Percentiles rank a stretch among this genome's conserved stretches.
Conservation (phyloP, 2,797 vertebrate species). For the Pangasius larnaudii region DNA sequence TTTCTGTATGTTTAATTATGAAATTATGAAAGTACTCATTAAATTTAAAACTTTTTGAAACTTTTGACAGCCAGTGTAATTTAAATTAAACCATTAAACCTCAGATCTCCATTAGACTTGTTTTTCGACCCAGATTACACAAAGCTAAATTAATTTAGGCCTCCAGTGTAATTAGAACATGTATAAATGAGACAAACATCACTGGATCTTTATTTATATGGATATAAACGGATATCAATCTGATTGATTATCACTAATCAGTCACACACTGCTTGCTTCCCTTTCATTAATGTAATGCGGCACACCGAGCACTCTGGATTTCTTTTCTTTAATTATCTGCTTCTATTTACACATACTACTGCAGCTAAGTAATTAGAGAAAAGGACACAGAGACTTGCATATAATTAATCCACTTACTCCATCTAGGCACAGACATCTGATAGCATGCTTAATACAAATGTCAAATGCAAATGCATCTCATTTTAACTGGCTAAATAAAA, state of each 20-base stretch:
- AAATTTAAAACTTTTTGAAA: background rate
- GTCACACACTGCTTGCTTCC: conserved; percentile 26
- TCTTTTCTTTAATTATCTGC: conserved; percentile 42
- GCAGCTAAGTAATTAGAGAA: conserved; percentile 38
- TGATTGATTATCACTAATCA: conserved; percentile 42
- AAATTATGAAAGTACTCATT: background rate
- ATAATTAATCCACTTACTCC: conserved; percentile 23
- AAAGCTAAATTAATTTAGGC: conserved; percentile 3
- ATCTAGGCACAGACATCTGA: background rate
- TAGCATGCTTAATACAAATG: background rate
- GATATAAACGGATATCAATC: conserved; percentile 27
- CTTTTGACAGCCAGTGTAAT: background rate
- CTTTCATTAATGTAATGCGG: conserved; percentile 43
- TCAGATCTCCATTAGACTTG: background rate
- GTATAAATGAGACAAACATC: conserved; percentile 3
- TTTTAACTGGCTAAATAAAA: background rate
- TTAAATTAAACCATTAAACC: background rate
- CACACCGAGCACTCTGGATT: conserved; percentile 27
- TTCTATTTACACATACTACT: conserved; percentile 35
- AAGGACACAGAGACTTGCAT: conserved; percentile 3
- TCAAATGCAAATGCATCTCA: conserved; percentile 3
- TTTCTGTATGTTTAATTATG: background rate
- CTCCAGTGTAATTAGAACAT: conserved; percentile 20
- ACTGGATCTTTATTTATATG: conserved; percentile 24
- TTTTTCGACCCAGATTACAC: background rate